phyloP scores from a whole-genome alignment of 2,797 vertebrate species.

The Darevskia mixta region DNA sequence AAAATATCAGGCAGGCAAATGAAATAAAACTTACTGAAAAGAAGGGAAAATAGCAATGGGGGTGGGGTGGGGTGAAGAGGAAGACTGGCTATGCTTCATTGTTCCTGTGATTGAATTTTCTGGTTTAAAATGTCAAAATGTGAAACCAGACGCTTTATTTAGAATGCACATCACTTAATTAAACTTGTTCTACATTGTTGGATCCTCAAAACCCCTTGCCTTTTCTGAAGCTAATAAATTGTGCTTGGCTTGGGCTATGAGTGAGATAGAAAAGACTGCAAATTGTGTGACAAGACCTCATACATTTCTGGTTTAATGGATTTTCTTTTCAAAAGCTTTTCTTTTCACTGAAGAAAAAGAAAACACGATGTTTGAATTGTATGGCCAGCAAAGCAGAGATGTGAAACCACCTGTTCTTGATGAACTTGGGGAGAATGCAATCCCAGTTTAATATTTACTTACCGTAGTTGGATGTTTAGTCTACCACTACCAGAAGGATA shows the following conservation, averaged over 20 bases:
- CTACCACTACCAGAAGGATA: not conserved
- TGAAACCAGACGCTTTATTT: slow-evolving; percentile 55
- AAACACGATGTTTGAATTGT: not conserved
- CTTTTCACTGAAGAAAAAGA: not conserved
- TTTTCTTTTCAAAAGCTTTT: slow-evolving; percentile 2
- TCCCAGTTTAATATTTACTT: not conserved
- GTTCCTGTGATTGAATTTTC: slow-evolving; percentile 57
- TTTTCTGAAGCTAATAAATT: slow-evolving; percentile 40
- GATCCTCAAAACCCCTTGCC: slow-evolving; percentile 22
- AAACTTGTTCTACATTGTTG: slow-evolving; percentile 45
- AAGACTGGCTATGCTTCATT: slow-evolving; percentile 51
- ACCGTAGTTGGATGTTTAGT: too few relatives aligned
- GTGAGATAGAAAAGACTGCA: slow-evolving; percentile 41
- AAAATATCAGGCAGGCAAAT: slow-evolving; percentile 37
- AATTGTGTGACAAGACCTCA: slow-evolving; percentile 33
- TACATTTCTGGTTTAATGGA: slow-evolving; percentile 43
- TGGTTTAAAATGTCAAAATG: slow-evolving; percentile 49
- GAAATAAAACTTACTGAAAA: slow-evolving; percentile 47
- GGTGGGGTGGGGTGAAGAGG: not conserved
- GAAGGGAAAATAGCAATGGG: not conserved
- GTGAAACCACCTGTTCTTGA: not conserved
- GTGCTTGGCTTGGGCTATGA: slow-evolving; percentile 38
- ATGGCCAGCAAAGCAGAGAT: not conserved
- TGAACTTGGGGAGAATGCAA: not conserved
- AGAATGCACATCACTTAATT: slow-evolving; percentile 55